phyloP scores from a whole-genome alignment of 2,888 invertebrate species.

The Tryphoninae sp. region DNA sequence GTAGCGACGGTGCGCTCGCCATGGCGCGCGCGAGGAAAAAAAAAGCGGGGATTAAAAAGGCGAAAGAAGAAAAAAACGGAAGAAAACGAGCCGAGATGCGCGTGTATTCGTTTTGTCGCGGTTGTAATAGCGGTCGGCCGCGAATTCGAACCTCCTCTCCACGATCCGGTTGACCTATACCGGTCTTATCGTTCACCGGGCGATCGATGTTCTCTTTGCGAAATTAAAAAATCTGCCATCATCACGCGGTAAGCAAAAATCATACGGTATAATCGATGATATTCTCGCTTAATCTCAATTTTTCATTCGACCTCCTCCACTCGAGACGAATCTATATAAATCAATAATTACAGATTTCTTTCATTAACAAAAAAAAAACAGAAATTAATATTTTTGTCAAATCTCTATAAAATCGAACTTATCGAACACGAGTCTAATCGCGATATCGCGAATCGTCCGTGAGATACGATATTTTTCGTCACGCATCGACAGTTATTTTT shows the following conservation, averaged over 20 bases:
- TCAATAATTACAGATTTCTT: too few relatives aligned
- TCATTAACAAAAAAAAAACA: background rate
- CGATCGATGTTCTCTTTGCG: constrained; percentile 13
- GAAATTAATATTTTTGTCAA: background rate
- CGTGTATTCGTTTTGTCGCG: constrained; percentile 33
- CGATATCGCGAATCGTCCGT: constrained; percentile 7
- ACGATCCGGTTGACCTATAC: constrained; percentile 48
- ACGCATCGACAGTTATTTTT: constrained; percentile 75
- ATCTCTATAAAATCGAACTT: background rate
- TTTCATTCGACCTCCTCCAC: too few relatives aligned
- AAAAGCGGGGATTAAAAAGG: constrained; percentile 39
- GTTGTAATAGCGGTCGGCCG: constrained; percentile 34
- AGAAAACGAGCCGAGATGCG: constrained; percentile 26
- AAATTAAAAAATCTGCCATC: background rate
- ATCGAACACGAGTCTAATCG: background rate
- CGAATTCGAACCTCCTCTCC: constrained; percentile 28
- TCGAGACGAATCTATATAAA: too few relatives aligned
- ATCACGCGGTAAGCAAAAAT: background rate
- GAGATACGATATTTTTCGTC: constrained; percentile 70
- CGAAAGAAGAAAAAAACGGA: constrained; percentile 16
- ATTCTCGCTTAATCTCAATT: too few relatives aligned
- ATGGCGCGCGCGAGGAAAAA: constrained; percentile 49
- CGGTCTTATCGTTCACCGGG: constrained; percentile 13
- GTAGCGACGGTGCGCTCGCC: constrained; percentile 62
- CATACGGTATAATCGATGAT: too few relatives aligned